A percentile compares a stretch with the other conserved stretches of the same genome.
These are phyloP conservation scores for Carassius gibelio DNA, from an alignment of 2,113 vertebrate species.

Conservation along the genomic window DNA sequence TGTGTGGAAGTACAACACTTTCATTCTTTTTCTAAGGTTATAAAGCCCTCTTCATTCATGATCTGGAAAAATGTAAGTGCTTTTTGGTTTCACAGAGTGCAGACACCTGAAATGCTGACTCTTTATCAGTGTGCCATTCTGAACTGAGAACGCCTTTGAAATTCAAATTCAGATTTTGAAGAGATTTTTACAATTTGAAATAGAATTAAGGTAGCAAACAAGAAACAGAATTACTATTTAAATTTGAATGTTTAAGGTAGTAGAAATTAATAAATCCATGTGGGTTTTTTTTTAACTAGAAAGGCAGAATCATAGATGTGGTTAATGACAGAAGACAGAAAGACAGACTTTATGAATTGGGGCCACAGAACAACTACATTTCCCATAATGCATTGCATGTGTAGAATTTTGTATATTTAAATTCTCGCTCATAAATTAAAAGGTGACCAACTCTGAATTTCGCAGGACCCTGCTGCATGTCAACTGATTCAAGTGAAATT, in stretches of 20 bases:
- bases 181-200: not conserved
- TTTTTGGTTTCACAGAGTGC: not conserved
- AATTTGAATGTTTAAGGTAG: not conserved
- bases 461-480: not conserved
- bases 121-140: not conserved
- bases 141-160: not conserved
- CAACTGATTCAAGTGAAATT: not conserved
- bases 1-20: not conserved
- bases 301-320: no score
- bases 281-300: no score
- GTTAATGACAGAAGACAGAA: no score
- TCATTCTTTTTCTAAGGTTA: not conserved
- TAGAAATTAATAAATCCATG: not conserved
- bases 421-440: not conserved
- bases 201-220: no score
- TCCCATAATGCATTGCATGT: no score
- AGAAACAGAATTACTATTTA: no score
- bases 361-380: no score
- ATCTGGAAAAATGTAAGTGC: not conserved
- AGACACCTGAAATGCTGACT: not conserved
- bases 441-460: not conserved
- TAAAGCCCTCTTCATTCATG: not conserved
- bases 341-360: no score
- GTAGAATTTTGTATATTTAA: no score
- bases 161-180: not conserved